Conservation (phyloP, 2,113 vertebrate genomes). For the Stigmatopora argus region DNA sequence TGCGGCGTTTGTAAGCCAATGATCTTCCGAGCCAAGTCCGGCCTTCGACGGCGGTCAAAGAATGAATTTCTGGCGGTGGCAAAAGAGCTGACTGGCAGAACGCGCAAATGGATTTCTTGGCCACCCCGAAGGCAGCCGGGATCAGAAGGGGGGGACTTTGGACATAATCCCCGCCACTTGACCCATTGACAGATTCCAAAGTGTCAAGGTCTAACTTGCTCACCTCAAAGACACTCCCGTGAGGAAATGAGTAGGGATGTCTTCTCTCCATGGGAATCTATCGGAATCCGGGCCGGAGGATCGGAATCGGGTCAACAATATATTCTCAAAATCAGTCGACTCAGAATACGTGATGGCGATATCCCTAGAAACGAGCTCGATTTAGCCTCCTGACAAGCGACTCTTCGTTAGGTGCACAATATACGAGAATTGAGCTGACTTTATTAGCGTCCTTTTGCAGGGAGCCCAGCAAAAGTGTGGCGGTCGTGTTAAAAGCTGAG, state of each 20-base stretch:
- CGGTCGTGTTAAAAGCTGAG: background rate
- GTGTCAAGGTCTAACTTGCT: constrained; percentile 29
- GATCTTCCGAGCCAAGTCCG: no score
- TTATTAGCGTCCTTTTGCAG: background rate
- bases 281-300: no score
- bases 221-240: background rate
- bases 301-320: no score
- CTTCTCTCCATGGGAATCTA: no score
- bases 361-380: no score
- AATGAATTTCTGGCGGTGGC: background rate
- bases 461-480: background rate
- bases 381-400: no score
- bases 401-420: no score
- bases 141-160: constrained; percentile 12
- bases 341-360: no score
- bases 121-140: constrained; percentile 22
- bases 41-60: no score
- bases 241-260: background rate
- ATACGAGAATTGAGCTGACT: background rate
- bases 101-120: constrained; percentile 46
- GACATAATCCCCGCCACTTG: constrained; percentile 42
- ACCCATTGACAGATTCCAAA: constrained; percentile 27
- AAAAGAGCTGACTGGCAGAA: constrained; percentile 59
- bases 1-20: no score
- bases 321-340: no score